Evolutionary conservation across 2,888 invertebrate genomes (phyloP).

Genomic region (Tetranychus truncatus): DNA sequence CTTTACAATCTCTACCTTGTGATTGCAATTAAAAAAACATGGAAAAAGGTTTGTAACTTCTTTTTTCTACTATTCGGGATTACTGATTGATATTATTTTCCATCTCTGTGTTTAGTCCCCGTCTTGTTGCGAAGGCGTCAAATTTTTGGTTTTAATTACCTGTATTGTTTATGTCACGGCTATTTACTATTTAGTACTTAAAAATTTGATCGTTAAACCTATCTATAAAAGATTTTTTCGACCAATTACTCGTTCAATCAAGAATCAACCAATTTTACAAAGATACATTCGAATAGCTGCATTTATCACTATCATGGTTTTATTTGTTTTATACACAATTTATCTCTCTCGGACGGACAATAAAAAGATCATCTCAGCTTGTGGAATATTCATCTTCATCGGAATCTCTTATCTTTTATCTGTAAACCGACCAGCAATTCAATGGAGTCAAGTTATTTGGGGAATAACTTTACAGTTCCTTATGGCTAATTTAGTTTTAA

Average conservation of each 20-base stretch:
- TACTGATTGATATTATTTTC: not conserved
- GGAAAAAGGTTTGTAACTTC: not conserved
- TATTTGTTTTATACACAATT: constrained; percentile 16
- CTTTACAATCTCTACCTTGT: constrained; percentile 3
- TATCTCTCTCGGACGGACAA: constrained; percentile 14
- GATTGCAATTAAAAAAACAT: not conserved
- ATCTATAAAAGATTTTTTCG: not conserved
- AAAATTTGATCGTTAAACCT: constrained; percentile 13
- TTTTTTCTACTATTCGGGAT: not conserved
- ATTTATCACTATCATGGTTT: constrained; percentile 11
- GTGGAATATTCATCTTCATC: constrained; percentile 22
- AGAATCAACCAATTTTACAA: not conserved
- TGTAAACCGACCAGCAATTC: constrained; percentile 25
- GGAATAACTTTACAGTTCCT: constrained; percentile 36
- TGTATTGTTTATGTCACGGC: constrained; percentile 38
- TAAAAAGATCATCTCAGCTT: constrained; percentile 21
- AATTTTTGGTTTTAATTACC: constrained; percentile 48
- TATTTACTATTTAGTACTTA: constrained; percentile 16
- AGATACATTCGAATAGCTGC: constrained; percentile 7
- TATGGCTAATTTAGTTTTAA: constrained; percentile 35
- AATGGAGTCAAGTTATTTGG: constrained; percentile 35
- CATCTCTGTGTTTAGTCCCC: constrained; percentile 1
- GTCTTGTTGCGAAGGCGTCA: constrained; percentile 47
- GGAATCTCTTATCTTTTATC: constrained; percentile 23
- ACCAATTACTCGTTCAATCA: not conserved